Evolutionary conservation across 2,888 invertebrate genomes (phyloP).

Genomic region (Drosophila formosana): DNA sequence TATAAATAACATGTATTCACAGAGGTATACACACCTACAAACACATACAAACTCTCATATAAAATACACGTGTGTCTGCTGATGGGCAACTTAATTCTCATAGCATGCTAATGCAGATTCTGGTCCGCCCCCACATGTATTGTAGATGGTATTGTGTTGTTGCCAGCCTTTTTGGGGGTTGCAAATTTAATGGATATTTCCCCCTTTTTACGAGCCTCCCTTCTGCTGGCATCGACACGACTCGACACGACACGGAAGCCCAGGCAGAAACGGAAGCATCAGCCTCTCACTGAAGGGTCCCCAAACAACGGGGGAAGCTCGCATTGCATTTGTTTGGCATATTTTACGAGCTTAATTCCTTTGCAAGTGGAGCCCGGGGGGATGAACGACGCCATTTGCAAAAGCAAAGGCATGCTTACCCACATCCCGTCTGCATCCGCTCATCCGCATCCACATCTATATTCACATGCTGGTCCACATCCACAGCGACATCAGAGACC

Average conservation of each 20-base stretch:
- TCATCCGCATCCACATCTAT: conserved; percentile 9
- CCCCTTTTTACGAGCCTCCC: conserved; percentile 69
- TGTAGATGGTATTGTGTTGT: conserved; percentile 27
- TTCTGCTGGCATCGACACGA: conserved; percentile 24
- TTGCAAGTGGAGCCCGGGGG: conserved; percentile 50
- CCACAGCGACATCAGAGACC: conserved; percentile 34
- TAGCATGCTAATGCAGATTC: conserved; percentile 75
- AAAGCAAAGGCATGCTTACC: conserved; percentile 27
- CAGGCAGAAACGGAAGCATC: conserved; percentile 48
- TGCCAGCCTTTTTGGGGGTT: conserved; percentile 64
- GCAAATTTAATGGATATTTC: conserved; percentile 63
- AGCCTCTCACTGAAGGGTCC: conserved; percentile 51
- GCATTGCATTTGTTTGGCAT: conserved; percentile 55
- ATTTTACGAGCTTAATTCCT: conserved; percentile 79
- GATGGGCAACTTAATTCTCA: conserved; percentile 67
- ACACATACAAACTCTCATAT: conserved; percentile 18
- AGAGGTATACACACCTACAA: background rate
- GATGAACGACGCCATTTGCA: conserved; percentile 69
- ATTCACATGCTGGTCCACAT: conserved; percentile 12
- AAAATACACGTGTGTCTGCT: conserved; percentile 53
- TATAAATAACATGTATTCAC: conserved; percentile 32
- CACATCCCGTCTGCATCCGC: conserved; percentile 9
- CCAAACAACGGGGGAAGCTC: conserved; percentile 47
- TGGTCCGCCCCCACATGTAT: conserved; percentile 14
- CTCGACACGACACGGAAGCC: conserved; percentile 29